Base-by-base conservation (phyloP, 2,888 invertebrate genomes). In the Eristalis arbustorum region DNA sequence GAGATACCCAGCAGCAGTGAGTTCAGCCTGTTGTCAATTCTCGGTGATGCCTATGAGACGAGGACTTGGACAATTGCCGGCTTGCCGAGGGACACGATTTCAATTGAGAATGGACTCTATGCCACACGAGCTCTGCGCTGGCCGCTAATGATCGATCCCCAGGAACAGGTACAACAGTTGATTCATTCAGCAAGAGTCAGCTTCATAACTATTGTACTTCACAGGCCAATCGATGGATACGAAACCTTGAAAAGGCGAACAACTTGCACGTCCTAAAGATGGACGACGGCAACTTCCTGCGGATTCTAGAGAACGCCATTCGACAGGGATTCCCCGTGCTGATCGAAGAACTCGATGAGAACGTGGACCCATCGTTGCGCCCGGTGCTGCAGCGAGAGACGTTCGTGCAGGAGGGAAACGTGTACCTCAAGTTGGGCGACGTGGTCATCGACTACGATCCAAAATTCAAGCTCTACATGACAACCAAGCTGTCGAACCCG, bases 111-210 rank as follows among this genome's bases (percentile, higher is more conserved):
- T 92, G 98, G 97, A 10, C 96, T 98, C 87, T 95, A 98, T 89
- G 98, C 98, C 63, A 98, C 96, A 18, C 95, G 94, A 90, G 96
- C 96, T 3, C 95, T 96, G 8, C 94, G 96, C 14, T 97, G 97
- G 98, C 98, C 98, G 0, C 94, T 98, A 22, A 97, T 98, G 95
- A 98, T 98, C 84, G 98, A 98, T 93, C 98, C 98, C 0, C 98
- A 98, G 91, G 98, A 98, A 91, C 98, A 98, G 93, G 96, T 96
- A 73, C 2, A 1, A 0, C 22, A 42, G 10, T 2, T 22, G 23
- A 71, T 2, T 2, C 11, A 3, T 3, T 1, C 56, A 40, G 0
- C 8, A 3, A 22, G n/a, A n/a, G n/a, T 2, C 11, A 3, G 10
- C 22, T 67, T 66, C 64, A 0, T 10, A 40, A 76, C 11, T 56